Conservation (phyloP, 2,888 invertebrate species). For the Terebella lapidaria region DNA sequence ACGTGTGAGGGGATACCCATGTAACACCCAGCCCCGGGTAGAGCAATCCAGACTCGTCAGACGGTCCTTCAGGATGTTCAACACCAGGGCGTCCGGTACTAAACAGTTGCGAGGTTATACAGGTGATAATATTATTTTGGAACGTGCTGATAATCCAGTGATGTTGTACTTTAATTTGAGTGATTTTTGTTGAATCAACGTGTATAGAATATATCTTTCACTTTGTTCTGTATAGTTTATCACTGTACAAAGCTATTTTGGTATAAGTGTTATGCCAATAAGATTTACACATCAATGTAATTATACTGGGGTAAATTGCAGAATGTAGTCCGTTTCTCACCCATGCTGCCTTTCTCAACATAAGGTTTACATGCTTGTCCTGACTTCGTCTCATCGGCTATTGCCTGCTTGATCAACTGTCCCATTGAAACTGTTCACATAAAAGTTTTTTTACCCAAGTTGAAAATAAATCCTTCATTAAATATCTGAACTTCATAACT, state of each 20-base stretch:
- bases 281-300: no score
- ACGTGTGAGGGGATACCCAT: slow-evolving; percentile 49
- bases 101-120: no score
- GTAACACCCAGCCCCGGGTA: slow-evolving; percentile 52
- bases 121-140: no score
- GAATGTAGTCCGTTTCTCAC: slow-evolving; percentile 31
- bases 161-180: neutral
- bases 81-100: slow-evolving; percentile 51
- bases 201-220: no score
- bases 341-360: slow-evolving; percentile 41
- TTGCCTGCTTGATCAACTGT: slow-evolving; percentile 49
- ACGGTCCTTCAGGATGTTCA: slow-evolving; percentile 45
- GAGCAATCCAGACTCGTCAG: slow-evolving; percentile 50
- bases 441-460: no score
- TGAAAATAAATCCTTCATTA: no score
- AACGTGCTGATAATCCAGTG: neutral
- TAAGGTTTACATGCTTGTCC: slow-evolving; percentile 48
- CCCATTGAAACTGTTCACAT: slow-evolving; percentile 50
- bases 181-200: no score
- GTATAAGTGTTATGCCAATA: no score
- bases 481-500: no score
- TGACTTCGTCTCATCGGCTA: slow-evolving; percentile 45
- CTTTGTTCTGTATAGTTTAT: no score
- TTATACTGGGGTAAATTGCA: no score
- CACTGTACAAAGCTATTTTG: no score